Evolutionary conservation across 2,888 invertebrate genomes (phyloP).

Genomic region (Fragum sueziense): DNA sequence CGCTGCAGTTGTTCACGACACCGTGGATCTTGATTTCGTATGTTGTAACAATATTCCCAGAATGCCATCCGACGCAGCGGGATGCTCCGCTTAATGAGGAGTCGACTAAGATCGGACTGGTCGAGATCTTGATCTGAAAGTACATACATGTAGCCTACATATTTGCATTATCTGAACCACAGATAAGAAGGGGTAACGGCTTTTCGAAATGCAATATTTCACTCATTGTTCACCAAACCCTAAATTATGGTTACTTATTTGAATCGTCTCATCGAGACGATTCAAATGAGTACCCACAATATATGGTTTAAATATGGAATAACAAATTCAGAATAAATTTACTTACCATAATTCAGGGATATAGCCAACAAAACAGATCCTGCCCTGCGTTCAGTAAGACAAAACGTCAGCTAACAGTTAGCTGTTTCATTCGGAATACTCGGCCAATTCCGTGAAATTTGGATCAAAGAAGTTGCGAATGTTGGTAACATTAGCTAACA

Average conservation of each 20-base stretch:
- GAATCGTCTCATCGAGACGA: not conserved
- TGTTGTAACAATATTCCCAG: conserved; percentile 4
- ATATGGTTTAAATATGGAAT: not conserved
- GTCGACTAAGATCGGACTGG: no score
- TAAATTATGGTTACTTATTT: not conserved
- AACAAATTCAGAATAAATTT: not conserved
- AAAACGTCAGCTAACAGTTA: no score
- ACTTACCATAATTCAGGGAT: not conserved
- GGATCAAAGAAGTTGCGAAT: no score
- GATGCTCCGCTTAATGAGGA: not conserved
- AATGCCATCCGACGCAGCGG: not conserved
- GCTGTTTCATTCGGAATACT: no score
- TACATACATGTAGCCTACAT: no score
- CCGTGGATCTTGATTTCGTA: not conserved
- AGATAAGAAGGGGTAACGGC: not conserved
- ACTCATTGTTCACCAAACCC: not conserved
- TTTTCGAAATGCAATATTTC: not conserved
- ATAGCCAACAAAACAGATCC: not conserved
- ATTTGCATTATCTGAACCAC: no score
- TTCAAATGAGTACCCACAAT: not conserved
- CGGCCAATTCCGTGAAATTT: no score
- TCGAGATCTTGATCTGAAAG: no score
- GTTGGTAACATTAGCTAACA: no score
- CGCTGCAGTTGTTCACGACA: no score
- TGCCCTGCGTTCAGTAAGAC: not conserved